phyloP scores from a whole-genome alignment of 2,797 vertebrate species.

The Falco peregrinus region DNA sequence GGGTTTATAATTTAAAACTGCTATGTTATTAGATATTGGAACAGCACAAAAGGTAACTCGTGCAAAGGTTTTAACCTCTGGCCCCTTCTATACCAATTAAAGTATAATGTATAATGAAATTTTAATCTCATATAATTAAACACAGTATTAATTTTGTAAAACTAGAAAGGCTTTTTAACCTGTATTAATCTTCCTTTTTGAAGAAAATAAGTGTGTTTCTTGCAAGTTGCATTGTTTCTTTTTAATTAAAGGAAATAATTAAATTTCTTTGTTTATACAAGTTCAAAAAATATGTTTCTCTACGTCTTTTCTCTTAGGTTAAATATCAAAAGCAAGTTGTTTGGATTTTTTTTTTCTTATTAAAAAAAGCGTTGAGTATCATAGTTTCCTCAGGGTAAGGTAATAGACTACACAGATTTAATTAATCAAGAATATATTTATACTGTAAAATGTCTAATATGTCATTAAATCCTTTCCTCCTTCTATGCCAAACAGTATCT shows the following conservation, averaged over 20 bases:
- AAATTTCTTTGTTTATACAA: slow-evolving; percentile 57
- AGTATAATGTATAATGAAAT: slow-evolving; percentile 61
- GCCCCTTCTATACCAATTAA: slow-evolving; percentile 62
- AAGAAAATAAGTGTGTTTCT: slow-evolving; percentile 62
- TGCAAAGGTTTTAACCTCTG: slow-evolving; percentile 58
- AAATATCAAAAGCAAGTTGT: slow-evolving; percentile 67
- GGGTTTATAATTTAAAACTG: slow-evolving; percentile 65
- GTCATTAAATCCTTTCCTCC: slow-evolving; percentile 26
- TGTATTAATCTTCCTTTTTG: slow-evolving; percentile 63
- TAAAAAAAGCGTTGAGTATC: slow-evolving; percentile 50
- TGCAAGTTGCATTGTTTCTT: slow-evolving; percentile 53
- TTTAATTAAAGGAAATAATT: slow-evolving; percentile 67
- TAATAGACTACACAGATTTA: slow-evolving; percentile 72
- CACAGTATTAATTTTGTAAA: slow-evolving; percentile 71
- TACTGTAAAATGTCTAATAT: slow-evolving; percentile 65
- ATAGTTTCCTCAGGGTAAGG: slow-evolving; percentile 64
- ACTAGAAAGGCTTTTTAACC: slow-evolving; percentile 66
- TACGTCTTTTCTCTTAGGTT: slow-evolving; percentile 49
- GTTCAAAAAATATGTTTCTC: slow-evolving; percentile 51
- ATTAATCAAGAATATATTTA: slow-evolving; percentile 76
- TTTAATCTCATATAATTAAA: slow-evolving; percentile 75
- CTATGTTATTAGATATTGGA: slow-evolving; percentile 63
- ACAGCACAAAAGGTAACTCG: slow-evolving; percentile 55
- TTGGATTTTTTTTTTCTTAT: slow-evolving; percentile 14
- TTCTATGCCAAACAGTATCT: slow-evolving; percentile 14